Conservation (phyloP, 2,888 invertebrate species). For the Odontocerum albicorne region DNA sequence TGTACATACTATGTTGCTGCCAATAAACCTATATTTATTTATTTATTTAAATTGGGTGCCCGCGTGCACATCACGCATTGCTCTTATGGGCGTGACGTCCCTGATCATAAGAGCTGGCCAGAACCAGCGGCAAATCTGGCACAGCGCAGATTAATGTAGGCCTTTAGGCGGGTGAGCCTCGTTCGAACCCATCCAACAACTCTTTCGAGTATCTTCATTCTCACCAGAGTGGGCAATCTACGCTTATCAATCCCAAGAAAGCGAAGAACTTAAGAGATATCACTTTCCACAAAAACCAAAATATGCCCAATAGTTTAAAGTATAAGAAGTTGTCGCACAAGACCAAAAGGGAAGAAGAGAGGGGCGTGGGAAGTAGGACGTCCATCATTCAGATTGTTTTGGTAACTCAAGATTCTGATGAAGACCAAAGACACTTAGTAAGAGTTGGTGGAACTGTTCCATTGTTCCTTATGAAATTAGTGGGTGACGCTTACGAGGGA, state of each 20-base stretch:
- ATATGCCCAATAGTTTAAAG: too few species aligned
- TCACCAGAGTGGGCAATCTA: too few species aligned
- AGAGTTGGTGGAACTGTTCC: background rate
- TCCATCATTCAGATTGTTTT: conserved; percentile 4
- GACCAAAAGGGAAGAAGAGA: conserved; percentile 10
- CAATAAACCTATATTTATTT: too few species aligned
- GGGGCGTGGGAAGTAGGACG: conserved; percentile 21
- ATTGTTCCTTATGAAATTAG: background rate
- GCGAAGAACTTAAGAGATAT: background rate
- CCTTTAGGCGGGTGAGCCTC: conserved; percentile 16
- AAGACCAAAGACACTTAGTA: background rate
- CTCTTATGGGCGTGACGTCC: too few species aligned
- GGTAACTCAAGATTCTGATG: background rate
- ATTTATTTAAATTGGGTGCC: too few species aligned
- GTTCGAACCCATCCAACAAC: conserved; percentile 2
- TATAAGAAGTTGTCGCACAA: background rate
- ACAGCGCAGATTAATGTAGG: conserved; percentile 15
- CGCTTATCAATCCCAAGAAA: too few species aligned
- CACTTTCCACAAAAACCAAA: too few species aligned
- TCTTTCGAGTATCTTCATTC: too few species aligned
- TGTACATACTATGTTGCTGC: too few species aligned
- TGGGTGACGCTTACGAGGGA: background rate
- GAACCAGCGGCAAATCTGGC: conserved; percentile 17
- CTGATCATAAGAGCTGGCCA: conserved; percentile 10
- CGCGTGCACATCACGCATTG: too few species aligned